These are phyloP conservation scores for Chionomys nivalis DNA, from an alignment of 2,113 vertebrate species.

Conservation along the genomic window DNA sequence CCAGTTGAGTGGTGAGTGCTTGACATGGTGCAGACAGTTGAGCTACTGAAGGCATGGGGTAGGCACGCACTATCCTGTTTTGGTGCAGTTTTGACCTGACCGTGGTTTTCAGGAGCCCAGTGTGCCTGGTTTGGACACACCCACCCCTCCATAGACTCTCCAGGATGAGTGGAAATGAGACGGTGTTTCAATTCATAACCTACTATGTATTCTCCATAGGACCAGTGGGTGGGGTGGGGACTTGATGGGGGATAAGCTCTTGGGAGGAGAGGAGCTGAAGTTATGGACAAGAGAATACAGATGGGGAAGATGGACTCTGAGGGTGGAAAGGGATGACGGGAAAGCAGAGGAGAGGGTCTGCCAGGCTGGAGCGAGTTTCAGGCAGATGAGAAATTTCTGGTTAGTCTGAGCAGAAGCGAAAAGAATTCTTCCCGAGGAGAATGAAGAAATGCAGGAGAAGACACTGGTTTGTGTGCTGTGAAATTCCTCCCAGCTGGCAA, in stretches of 20 bases:
- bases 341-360: neutral
- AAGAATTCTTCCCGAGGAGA: too few relatives aligned
- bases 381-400: neutral
- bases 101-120: neutral
- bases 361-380: neutral
- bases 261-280: neutral
- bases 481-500: neutral
- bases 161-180: neutral
- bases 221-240: neutral
- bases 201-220: neutral
- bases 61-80: too few relatives aligned
- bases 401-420: neutral
- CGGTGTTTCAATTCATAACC: rapidly evolving
- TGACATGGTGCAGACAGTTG: too few relatives aligned
- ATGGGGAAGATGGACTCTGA: neutral
- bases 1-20: too few relatives aligned
- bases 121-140: too few relatives aligned
- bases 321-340: neutral
- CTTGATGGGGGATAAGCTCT: neutral
- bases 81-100: neutral
- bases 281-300: neutral
- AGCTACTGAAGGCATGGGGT: neutral
- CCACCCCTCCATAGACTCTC: neutral
- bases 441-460: neutral
- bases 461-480: neutral